phyloP scores from a whole-genome alignment of 2,888 invertebrate genomes.

The Ophraella communa region DNA sequence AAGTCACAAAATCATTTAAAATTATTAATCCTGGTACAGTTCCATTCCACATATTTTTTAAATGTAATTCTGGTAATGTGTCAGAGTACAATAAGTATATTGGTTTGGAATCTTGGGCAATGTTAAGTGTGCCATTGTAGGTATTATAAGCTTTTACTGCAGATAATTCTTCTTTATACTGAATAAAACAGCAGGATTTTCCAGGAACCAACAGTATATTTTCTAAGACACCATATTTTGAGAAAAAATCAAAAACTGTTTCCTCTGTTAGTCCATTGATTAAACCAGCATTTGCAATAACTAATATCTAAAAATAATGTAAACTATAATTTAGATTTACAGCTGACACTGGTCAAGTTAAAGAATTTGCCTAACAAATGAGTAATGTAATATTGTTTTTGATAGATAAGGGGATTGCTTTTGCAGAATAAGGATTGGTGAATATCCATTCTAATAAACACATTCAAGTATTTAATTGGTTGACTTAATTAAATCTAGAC shows the following conservation, averaged over 20 bases:
- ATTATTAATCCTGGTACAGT: conserved; percentile 75
- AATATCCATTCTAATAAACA: too few relatives aligned
- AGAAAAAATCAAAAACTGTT: conserved; percentile 64
- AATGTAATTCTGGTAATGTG: conserved; percentile 46
- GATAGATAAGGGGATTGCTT: too few relatives aligned
- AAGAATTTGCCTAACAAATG: too few relatives aligned
- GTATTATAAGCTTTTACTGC: conserved; percentile 66
- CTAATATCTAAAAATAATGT: conserved; percentile 66
- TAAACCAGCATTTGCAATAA: conserved; percentile 87
- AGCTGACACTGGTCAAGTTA: neutral
- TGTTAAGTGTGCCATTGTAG: conserved; percentile 67
- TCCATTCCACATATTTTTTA: conserved; percentile 53
- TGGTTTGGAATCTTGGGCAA: conserved; percentile 66
- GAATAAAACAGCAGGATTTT: conserved; percentile 82
- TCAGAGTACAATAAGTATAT: conserved; percentile 73
- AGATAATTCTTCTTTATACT: conserved; percentile 63
- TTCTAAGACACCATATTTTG: conserved; percentile 63
- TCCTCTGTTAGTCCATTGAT: conserved; percentile 79
- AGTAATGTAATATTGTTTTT: too few relatives aligned
- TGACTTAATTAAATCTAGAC: too few relatives aligned
- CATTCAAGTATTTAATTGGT: too few relatives aligned
- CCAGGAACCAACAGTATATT: conserved; percentile 75
- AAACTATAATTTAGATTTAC: too few relatives aligned
- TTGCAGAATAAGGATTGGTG: too few relatives aligned
- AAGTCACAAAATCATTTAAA: conserved; percentile 73